These are phyloP conservation scores for Macquaria ambigua DNA, from an alignment of 2,113 vertebrate species.

Conservation along the genomic window DNA sequence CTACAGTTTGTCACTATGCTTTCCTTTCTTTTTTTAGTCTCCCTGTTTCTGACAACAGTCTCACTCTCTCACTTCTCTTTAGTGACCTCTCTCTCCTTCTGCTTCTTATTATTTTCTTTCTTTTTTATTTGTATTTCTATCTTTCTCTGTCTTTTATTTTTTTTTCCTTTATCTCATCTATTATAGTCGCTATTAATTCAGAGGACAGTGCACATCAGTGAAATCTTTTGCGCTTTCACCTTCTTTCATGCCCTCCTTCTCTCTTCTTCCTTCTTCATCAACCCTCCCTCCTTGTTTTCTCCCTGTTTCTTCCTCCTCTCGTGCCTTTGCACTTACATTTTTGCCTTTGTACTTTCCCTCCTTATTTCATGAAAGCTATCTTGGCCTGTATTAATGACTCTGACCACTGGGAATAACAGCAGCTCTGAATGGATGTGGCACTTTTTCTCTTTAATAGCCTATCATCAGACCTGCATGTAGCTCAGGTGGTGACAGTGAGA, in stretches of 20 bases:
- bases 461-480: conserved; percentile 60
- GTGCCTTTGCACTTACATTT: conserved; percentile 21
- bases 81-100: background rate
- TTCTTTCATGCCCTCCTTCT: background rate
- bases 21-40: background rate
- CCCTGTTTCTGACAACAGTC: background rate
- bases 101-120: background rate
- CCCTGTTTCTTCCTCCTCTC: background rate
- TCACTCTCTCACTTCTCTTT: background rate
- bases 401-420: conserved; percentile 62
- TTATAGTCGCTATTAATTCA: conserved; percentile 17
- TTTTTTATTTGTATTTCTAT: background rate
- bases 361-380: conserved; percentile 55
- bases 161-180: conserved; percentile 9
- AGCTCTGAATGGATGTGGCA: conserved; percentile 62
- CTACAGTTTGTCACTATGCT: conserved; percentile 21
- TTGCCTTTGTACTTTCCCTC: conserved; percentile 30
- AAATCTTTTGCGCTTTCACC: background rate
- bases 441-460: conserved; percentile 76
- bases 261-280: conserved; percentile 7
- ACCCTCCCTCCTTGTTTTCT: conserved; percentile 12
- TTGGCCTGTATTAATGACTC: conserved; percentile 61
- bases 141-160: background rate
- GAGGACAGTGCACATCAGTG: background rate
- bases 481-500: conserved; percentile 53